Conservation (phyloP, 1,140 invertebrate species). For the Rhyacophila brunnea region DNA sequence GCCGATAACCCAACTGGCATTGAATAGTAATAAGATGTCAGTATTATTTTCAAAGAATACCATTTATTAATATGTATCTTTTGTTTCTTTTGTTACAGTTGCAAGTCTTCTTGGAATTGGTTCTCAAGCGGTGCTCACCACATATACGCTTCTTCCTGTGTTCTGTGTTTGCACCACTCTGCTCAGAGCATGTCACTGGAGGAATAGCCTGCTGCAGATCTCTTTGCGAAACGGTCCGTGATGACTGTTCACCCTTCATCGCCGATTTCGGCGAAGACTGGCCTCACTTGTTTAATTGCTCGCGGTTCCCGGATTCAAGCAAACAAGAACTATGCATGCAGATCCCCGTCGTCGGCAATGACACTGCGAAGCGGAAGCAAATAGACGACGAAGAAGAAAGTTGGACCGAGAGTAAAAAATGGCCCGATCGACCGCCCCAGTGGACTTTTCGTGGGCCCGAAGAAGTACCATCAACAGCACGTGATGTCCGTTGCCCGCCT, state of each 20-base stretch:
- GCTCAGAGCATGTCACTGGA: constrained; percentile 81
- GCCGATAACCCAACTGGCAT: too few species aligned
- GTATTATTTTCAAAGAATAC: background rate
- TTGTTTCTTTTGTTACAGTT: constrained; percentile 57
- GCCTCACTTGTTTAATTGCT: constrained; percentile 78
- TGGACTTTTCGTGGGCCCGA: constrained; percentile 8
- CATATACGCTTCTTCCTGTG: constrained; percentile 88
- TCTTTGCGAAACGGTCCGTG: constrained; percentile 78
- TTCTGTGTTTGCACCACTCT: constrained; percentile 89
- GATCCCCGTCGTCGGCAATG: constrained; percentile 40
- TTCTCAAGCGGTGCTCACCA: constrained; percentile 82
- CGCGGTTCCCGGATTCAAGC: constrained; percentile 53
- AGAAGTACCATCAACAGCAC: constrained; percentile 1
- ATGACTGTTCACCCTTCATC: constrained; percentile 74
- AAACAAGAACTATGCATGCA: constrained; percentile 58
- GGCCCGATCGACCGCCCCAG: constrained; percentile 9
- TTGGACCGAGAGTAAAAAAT: constrained; percentile 13
- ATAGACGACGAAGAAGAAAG: constrained; percentile 17
- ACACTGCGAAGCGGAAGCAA: constrained; percentile 39
- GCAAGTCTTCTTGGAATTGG: constrained; percentile 72
- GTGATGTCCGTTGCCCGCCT: constrained; percentile 38
- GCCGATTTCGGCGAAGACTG: constrained; percentile 68
- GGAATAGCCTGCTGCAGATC: constrained; percentile 86
- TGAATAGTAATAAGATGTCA: too few species aligned
- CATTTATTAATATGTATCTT: constrained; percentile 9